Percentiles rank a stretch among this genome's conserved stretches.
These are phyloP conservation scores for Pharmacophagus antenor DNA, from an alignment of 2,888 invertebrate genomes.

Conservation along the genomic window DNA sequence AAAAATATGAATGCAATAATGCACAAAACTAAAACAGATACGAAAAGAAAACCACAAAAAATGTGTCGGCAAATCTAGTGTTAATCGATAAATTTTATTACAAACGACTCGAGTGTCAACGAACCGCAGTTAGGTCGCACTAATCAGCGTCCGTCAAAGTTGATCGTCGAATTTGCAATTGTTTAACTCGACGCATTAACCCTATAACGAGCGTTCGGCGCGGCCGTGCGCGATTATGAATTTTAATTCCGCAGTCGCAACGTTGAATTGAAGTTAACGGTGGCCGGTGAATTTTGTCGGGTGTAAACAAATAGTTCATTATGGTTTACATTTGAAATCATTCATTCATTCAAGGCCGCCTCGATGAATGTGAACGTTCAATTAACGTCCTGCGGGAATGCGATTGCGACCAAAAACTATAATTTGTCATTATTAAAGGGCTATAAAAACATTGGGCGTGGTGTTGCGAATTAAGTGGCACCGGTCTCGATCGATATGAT, in stretches of 20 bases:
- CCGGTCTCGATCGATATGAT: neutral
- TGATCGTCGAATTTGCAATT: conserved; percentile 7
- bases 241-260: conserved; percentile 8
- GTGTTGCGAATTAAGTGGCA: neutral
- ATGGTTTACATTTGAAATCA: conserved; percentile 6
- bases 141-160: conserved; percentile 4
- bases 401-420: neutral
- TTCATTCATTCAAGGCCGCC: no score
- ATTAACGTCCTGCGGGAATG: neutral
- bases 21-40: no score
- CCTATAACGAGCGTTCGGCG: conserved; percentile 4
- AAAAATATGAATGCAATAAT: no score
- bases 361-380: conserved; percentile 10
- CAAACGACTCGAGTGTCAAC: neutral
- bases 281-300: conserved; percentile 1
- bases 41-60: no score
- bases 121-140: neutral
- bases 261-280: conserved; percentile 3
- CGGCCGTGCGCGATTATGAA: neutral
- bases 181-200: conserved; percentile 17
- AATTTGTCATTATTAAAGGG: no score
- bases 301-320: conserved; percentile 1
- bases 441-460: neutral
- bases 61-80: no score
- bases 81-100: neutral